phyloP scores from a whole-genome alignment of 1,140 invertebrate genomes.

The Armadillidium nasatum region DNA sequence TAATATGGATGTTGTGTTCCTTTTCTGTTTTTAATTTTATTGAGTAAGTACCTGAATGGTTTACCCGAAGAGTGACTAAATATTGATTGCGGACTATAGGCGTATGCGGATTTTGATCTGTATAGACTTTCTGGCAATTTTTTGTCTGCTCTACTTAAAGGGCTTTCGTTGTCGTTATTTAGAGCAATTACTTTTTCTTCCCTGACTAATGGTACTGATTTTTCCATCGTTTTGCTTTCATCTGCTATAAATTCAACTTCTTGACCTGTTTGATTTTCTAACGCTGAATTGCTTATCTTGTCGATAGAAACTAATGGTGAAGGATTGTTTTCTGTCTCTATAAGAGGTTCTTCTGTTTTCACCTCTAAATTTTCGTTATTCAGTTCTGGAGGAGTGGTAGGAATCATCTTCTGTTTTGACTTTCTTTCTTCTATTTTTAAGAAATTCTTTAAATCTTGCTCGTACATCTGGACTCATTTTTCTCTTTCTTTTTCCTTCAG shows the following conservation, averaged over 20 bases:
- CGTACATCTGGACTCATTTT: not conserved
- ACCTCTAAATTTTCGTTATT: too few species aligned
- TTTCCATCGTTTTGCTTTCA: not conserved
- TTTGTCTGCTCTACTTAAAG: not conserved
- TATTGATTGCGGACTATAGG: not conserved
- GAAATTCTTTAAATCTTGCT: constrained; percentile 2
- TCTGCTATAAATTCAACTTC: not conserved
- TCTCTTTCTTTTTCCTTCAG: constrained; percentile 3
- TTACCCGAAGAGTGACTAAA: not conserved
- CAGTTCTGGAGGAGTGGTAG: too few species aligned
- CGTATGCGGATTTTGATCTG: not conserved
- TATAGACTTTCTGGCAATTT: not conserved
- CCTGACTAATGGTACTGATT: not conserved
- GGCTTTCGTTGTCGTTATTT: not conserved
- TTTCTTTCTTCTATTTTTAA: not conserved
- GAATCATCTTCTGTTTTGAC: not conserved
- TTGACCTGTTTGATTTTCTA: not conserved
- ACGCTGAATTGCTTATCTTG: not conserved
- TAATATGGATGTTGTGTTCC: not conserved
- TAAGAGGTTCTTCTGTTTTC: too few species aligned
- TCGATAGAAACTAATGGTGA: not conserved
- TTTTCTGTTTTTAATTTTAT: not conserved
- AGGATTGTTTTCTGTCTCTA: too few species aligned
- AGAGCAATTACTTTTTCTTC: not conserved
- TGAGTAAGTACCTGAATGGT: not conserved